A percentile compares a stretch with the other conserved stretches of the same genome.
Evolutionary conservation across 1,140 invertebrate genomes (phyloP).

Genomic region (Rhizoglyphus robini): DNA sequence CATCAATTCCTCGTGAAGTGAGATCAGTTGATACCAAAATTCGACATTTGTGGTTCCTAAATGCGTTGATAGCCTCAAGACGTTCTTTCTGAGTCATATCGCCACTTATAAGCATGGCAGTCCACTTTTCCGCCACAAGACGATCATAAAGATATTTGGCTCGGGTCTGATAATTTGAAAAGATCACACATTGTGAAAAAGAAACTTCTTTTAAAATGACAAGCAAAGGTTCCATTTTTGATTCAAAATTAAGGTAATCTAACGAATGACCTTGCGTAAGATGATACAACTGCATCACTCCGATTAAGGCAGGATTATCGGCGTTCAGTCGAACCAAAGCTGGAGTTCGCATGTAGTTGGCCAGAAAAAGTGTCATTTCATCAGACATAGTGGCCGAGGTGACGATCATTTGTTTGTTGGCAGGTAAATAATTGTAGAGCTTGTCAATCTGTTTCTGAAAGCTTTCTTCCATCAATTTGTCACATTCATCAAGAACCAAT

Average conservation of each 20-base stretch:
- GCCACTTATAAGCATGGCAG: constrained; percentile 54
- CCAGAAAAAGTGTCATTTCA: constrained; percentile 53
- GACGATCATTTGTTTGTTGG: constrained; percentile 72
- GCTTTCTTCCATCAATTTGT: constrained; percentile 61
- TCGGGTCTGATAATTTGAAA: constrained; percentile 69
- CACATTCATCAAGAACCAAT: constrained; percentile 88
- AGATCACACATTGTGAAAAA: constrained; percentile 81
- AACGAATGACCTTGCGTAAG: constrained; percentile 30
- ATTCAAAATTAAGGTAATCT: constrained; percentile 38
- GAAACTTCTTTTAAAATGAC: constrained; percentile 52
- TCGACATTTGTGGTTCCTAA: constrained; percentile 59
- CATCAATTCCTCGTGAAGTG: constrained; percentile 63
- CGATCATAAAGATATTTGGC: constrained; percentile 3
- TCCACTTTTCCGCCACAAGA: constrained; percentile 38
- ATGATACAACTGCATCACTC: constrained; percentile 53
- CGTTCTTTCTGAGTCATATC: constrained; percentile 61
- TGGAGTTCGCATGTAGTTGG: constrained; percentile 64
- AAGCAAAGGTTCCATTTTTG: constrained; percentile 53
- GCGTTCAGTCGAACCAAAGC: constrained; percentile 48
- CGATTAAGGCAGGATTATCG: constrained; percentile 44
- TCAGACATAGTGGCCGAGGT: constrained; percentile 86
- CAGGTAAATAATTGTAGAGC: constrained; percentile 55
- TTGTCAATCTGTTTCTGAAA: constrained; percentile 63
- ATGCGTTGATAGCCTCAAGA: constrained; percentile 53
- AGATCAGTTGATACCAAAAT: constrained; percentile 85